Percentiles rank a stretch among this genome's conserved stretches.
phyloP scores from a whole-genome alignment of 2,113 vertebrate species.

The Cygnus atratus region DNA sequence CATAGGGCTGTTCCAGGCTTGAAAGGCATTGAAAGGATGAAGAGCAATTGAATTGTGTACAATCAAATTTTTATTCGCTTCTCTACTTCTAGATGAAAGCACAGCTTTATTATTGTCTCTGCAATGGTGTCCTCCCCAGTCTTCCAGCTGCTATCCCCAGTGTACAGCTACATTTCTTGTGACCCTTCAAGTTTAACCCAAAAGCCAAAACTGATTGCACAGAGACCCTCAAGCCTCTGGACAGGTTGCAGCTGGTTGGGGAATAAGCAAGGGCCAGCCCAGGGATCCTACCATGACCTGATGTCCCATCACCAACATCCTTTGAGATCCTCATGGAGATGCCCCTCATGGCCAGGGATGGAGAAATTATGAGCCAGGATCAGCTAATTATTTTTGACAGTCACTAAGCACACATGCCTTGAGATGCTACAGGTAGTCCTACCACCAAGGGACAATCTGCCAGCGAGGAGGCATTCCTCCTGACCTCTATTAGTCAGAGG shows the following conservation, averaged over 20 bases:
- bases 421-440: neutral
- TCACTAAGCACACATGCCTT: neutral
- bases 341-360: neutral
- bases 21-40: neutral
- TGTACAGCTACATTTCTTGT: neutral
- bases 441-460: neutral
- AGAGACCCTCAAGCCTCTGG: neutral
- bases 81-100: neutral
- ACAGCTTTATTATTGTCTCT: neutral
- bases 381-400: neutral
- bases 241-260: neutral
- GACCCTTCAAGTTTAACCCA: neutral
- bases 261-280: neutral
- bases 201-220: neutral
- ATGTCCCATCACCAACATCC: neutral
- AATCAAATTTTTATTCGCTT: neutral
- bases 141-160: neutral
- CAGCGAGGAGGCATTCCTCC: neutral
- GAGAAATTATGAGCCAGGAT: neutral
- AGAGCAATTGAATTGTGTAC: neutral
- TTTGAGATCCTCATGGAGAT: accelerated
- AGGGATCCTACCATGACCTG: neutral
- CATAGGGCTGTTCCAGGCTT: neutral
- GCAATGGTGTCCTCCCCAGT: neutral
- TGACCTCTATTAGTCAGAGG: neutral